Evolutionary conservation across 1,140 invertebrate genomes (phyloP).

Genomic region (Chironomus striatipennis): DNA sequence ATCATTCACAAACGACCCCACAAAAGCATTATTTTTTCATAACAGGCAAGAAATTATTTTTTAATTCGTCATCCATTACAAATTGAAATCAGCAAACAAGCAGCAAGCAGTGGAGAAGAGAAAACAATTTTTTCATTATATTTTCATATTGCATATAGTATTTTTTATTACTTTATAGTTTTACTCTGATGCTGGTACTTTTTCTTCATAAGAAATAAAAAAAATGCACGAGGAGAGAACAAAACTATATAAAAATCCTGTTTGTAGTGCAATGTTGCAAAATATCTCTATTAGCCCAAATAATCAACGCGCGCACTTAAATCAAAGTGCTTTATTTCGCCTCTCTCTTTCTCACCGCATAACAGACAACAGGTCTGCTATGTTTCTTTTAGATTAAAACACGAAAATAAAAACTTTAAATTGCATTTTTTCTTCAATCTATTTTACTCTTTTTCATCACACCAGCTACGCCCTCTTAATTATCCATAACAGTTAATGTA

Average conservation of each 20-base stretch:
- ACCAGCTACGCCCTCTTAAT: slow-evolving; percentile 18
- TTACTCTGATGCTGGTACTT: no score
- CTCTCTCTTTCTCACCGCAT: slow-evolving; percentile 1
- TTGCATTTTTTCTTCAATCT: slow-evolving; percentile 21
- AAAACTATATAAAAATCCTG: not conserved
- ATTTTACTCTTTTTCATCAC: not conserved
- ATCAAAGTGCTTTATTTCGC: not conserved
- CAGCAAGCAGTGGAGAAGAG: not conserved
- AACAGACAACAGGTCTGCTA: slow-evolving; percentile 13
- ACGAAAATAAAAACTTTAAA: not conserved
- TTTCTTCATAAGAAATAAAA: no score
- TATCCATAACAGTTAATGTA: slow-evolving; percentile 16
- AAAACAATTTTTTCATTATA: not conserved
- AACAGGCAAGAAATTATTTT: slow-evolving; percentile 7
- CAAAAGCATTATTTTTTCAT: not conserved
- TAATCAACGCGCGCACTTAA: slow-evolving; percentile 11
- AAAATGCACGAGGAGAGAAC: not conserved
- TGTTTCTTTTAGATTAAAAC: slow-evolving; percentile 12
- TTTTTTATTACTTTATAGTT: no score
- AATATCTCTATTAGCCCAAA: slow-evolving; percentile 13
- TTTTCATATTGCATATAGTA: no score
- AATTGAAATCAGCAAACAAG: not conserved
- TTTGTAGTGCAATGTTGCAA: not conserved
- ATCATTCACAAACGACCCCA: no score
- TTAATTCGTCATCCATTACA: slow-evolving; percentile 13